Conservation (phyloP, 2,797 vertebrate genomes). For the Takifugu rubripes region DNA sequence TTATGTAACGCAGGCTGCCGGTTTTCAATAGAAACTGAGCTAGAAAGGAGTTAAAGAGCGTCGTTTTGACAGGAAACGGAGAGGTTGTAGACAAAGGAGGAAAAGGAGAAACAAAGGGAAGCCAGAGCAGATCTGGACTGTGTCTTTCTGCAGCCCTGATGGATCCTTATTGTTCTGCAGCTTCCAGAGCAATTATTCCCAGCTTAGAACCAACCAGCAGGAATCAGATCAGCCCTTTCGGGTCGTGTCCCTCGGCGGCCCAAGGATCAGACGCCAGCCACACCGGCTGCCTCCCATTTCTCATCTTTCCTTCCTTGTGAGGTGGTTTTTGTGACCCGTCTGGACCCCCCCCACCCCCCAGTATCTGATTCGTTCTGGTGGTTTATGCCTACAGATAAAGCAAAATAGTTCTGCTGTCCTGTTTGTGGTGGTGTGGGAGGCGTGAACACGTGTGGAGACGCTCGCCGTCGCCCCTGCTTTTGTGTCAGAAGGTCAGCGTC, state of each 20-base stretch:
- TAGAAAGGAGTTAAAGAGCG: background rate
- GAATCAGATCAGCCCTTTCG: conserved; percentile 3
- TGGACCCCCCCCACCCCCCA: no score
- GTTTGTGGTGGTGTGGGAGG: no score
- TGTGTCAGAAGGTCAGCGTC: conserved; percentile 33
- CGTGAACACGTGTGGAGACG: no score
- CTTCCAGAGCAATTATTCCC: background rate
- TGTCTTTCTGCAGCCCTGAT: background rate
- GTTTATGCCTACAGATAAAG: no score
- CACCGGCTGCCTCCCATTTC: conserved; percentile 1
- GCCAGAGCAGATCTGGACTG: conserved; percentile 57
- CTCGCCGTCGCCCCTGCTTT: conserved; percentile 40
- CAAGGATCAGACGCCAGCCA: conserved; percentile 22
- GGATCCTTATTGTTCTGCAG: background rate
- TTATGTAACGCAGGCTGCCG: conserved; percentile 39
- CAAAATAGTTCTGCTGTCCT: no score
- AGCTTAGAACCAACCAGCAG: conserved; percentile 9
- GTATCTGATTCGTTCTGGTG: no score
- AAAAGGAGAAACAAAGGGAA: conserved; percentile 68
- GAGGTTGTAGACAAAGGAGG: conserved; percentile 70
- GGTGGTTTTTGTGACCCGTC: no score
- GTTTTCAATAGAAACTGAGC: background rate
- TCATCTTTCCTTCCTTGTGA: background rate
- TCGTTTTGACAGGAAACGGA: conserved; percentile 68
- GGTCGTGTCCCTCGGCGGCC: conserved; percentile 45